Conservation (phyloP, 2,888 invertebrate genomes). For the Drosophila phalerata region DNA sequence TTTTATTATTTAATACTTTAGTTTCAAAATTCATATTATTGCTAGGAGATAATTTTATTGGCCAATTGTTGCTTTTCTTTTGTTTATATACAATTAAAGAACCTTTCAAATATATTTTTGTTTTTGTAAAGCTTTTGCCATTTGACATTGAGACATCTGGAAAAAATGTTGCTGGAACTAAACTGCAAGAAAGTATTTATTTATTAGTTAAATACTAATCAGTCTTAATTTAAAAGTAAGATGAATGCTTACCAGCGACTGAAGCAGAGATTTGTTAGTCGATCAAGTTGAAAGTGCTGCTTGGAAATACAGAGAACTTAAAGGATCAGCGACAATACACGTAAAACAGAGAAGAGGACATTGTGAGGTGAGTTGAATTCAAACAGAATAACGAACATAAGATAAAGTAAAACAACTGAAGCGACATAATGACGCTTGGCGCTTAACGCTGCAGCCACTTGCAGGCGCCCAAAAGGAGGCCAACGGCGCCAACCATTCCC, state of each 20-base stretch:
- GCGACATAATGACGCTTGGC: conserved; percentile 12
- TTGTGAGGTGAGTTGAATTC: conserved; percentile 2
- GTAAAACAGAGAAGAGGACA: background rate
- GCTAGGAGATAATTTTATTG: conserved; percentile 42
- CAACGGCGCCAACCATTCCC: conserved; percentile 71
- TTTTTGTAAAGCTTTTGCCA: conserved; percentile 67
- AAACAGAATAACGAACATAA: conserved; percentile 43
- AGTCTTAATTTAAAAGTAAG: background rate
- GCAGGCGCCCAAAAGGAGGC: conserved; percentile 67
- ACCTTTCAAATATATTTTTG: conserved; percentile 37
- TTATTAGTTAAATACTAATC: background rate
- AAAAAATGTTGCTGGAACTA: conserved; percentile 32
- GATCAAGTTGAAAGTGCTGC: conserved; percentile 14
- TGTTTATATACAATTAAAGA: conserved; percentile 68
- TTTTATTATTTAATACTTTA: conserved; percentile 58
- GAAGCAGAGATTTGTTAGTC: conserved; percentile 32
- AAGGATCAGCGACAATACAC: conserved; percentile 14
- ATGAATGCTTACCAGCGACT: conserved; percentile 45
- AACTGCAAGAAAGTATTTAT: conserved; percentile 37
- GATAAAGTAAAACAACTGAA: conserved; percentile 42
- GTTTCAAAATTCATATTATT: conserved; percentile 48
- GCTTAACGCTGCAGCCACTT: conserved; percentile 73
- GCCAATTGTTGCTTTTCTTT: conserved; percentile 54
- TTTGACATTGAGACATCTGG: conserved; percentile 45
- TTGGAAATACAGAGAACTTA: conserved; percentile 15